phyloP scores from a whole-genome alignment of 30 jellyfish, hydroid and myxozoan genomes.

The Hydractinia symbiolongicarpus region DNA sequence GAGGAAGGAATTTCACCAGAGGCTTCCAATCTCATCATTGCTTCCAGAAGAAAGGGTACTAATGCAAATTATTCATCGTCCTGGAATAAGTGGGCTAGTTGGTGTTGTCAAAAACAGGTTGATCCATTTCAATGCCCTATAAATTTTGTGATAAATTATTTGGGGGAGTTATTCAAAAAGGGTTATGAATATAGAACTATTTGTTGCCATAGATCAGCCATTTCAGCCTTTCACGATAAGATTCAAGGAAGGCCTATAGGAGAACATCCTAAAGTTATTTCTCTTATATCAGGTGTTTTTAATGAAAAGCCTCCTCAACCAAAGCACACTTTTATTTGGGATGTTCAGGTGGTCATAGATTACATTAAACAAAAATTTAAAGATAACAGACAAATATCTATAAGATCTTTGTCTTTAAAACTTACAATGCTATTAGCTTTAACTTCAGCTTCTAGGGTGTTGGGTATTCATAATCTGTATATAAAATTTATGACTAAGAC shows the following conservation, averaged over 20 bases:
- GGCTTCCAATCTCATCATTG: constrained; percentile 37
- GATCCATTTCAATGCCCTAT: constrained; percentile 36
- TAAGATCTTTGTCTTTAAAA: constrained; percentile 9
- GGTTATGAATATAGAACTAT: too few species aligned
- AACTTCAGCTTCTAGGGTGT: constrained; percentile 13
- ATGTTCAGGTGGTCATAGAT: constrained; percentile 21
- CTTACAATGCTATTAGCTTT: constrained; percentile 14
- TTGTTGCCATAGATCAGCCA: too few species aligned
- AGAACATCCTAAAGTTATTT: constrained; percentile 26
- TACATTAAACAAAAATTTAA: background rate
- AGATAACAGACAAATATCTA: background rate
- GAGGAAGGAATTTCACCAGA: constrained; percentile 24
- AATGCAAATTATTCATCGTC: constrained; percentile 38
- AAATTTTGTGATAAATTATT: constrained; percentile 19
- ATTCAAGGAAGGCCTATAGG: constrained; percentile 9
- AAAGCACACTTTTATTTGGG: constrained; percentile 22
- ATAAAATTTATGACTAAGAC: background rate
- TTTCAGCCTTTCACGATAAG: constrained; percentile 15
- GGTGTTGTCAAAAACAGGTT: constrained; percentile 38
- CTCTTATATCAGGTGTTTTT: constrained; percentile 26
- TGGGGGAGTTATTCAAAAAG: background rate
- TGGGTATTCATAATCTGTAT: constrained; percentile 6
- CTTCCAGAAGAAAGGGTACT: constrained; percentile 40
- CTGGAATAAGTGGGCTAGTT: constrained; percentile 42
- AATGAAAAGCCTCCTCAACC: constrained; percentile 36